Evolutionary conservation across 1,140 invertebrate genomes (phyloP).

Genomic region (Drusus annulatus): DNA sequence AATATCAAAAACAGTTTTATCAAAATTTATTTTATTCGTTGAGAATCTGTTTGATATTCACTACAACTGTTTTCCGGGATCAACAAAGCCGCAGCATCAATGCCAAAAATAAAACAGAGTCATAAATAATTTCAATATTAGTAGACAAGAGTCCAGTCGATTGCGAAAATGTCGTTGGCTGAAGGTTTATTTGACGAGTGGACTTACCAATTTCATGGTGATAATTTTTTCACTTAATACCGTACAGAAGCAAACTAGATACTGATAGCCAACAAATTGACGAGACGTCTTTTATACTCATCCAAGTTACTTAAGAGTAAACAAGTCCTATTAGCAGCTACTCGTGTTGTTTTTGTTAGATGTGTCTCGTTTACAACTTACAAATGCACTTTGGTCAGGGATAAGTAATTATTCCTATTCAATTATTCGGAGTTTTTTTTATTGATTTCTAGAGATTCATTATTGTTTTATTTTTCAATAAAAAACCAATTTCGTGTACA

Average conservation of each 20-base stretch:
- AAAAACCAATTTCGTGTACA: too few relatives aligned
- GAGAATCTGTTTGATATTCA: too few relatives aligned
- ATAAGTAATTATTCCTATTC: neutral
- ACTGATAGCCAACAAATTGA: slow-evolving; percentile 9
- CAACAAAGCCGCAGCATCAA: too few relatives aligned
- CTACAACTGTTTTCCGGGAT: too few relatives aligned
- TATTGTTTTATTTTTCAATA: too few relatives aligned
- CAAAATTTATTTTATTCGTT: too few relatives aligned
- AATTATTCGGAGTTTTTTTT: neutral
- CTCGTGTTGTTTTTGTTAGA: slow-evolving; percentile 9
- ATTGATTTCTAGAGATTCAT: neutral
- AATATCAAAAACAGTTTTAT: neutral
- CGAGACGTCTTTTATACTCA: slow-evolving; percentile 23
- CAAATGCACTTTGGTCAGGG: slow-evolving; percentile 1
- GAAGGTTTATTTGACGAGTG: too few relatives aligned
- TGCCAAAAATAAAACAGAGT: too few relatives aligned
- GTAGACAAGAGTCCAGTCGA: too few relatives aligned
- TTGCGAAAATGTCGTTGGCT: too few relatives aligned
- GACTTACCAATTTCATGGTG: slow-evolving; percentile 40
- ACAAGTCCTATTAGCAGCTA: slow-evolving; percentile 32
- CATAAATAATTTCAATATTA: too few relatives aligned
- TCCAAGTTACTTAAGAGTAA: slow-evolving; percentile 7
- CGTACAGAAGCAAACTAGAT: slow-evolving; percentile 29
- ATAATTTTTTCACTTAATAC: neutral
- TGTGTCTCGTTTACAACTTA: slow-evolving; percentile 3